Base-by-base conservation (phyloP, 1,140 invertebrate genomes). In the Acyrthosiphon pisum region DNA sequence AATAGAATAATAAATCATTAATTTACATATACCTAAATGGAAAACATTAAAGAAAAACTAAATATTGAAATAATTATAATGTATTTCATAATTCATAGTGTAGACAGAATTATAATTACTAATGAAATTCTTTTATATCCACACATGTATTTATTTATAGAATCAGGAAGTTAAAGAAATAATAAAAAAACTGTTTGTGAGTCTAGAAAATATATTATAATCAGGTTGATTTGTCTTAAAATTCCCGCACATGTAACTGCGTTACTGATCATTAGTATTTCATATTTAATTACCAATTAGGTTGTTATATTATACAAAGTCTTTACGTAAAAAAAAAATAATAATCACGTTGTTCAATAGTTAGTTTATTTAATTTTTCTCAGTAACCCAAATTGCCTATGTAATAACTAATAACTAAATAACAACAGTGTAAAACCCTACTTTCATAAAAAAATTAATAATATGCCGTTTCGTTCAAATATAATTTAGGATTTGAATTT, bases 271-370 rank as follows among this genome's bases (percentile, higher is more conserved):
- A 88, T 48, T 48, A 48, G n/a, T 35, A 35, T 9, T 88, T 88
- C 46, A 50, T 37, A 37, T n/a, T 22, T 88, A 88, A 88, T 88
- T 88, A 88, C 14, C 50, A 88, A 88, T 88, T 88, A 53, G n/a
- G 7, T 37, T 88, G 48, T 50, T 88, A 41, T 48, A 11, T 23
- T 26, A 9, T 87, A 88, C n/a, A 53, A 88, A n/a, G 23, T 0
- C 20, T 50, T 50, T 22, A 88, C 20, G 18, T 7, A 35, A 23
- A 53, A 35, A 22, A 53, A 50, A 7, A 87, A 35, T 48, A 87
- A 87, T n/a, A 87, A 88, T 88, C n/a, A 0, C n/a, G 46, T 53
- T 50, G 48, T 88, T 88, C 48, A 53, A 88, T 87, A n/a, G 44
- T 86, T 44, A 7, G 20, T 23, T 26, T 86, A 86, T 46, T 86